Conservation (phyloP, 2,888 invertebrate species). For the Oscheius sp. region DNA sequence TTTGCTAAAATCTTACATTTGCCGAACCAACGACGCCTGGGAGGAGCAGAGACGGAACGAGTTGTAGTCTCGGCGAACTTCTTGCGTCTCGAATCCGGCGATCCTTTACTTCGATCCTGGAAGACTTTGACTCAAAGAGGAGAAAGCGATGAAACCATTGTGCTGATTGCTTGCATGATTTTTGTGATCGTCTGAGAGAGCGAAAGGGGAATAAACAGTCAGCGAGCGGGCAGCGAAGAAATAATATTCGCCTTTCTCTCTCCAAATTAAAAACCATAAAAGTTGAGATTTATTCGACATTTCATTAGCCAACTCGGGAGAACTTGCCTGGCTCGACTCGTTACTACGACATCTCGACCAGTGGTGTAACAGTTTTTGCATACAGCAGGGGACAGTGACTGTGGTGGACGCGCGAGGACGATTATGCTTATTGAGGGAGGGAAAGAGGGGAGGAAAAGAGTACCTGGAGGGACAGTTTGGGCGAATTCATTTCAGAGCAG, state of each 20-base stretch:
- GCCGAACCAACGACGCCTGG: constrained; percentile 47
- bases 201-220: neutral
- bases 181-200: neutral
- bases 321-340: neutral
- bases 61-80: constrained; percentile 43
- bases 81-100: constrained; percentile 42
- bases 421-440: constrained; percentile 25
- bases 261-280: too few species aligned
- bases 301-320: neutral
- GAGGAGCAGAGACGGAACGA: constrained; percentile 50
- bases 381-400: constrained; percentile 2
- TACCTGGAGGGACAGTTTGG: constrained; percentile 11
- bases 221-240: too few species aligned
- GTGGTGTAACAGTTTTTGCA: constrained; percentile 20
- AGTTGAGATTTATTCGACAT: neutral
- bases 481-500: neutral
- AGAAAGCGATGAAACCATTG: neutral
- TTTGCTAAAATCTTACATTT: constrained; percentile 8
- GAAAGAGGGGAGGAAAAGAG: neutral
- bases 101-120: constrained; percentile 18
- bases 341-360: constrained; percentile 20
- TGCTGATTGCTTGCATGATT: neutral
- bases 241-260: too few species aligned
- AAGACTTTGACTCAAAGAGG: neutral
- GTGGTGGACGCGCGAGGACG: neutral